Base-by-base conservation (phyloP, 2,113 vertebrate genomes). In the Hucho hucho region DNA sequence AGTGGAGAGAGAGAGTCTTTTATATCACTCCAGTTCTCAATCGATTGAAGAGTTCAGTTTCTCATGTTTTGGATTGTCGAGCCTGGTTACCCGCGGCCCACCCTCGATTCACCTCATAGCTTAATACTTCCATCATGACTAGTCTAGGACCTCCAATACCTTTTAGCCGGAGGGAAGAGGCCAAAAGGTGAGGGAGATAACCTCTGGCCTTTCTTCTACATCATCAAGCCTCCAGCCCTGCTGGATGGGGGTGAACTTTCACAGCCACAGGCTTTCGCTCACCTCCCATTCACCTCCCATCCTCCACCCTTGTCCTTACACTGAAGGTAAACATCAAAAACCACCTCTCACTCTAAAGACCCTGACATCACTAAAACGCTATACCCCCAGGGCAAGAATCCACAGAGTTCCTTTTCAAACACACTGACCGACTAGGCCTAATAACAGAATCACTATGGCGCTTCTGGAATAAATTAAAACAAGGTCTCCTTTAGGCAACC, bases 201-300 rank as follows among this genome's bases (percentile, higher is more conserved):
- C 88, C 90, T 85, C 43, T 79, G 85, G 89, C 89, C 87, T 76
- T 63, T 75, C 65, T 70, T 79, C 9, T 66, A 81, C 84, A 83
- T 77, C 75, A 72, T 83, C 79, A 64, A 84, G 81, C 81, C 73
- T 69, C 79, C 78, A 88, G 83, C 81, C 86, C 86, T 85, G 84
- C 85, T 92, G 86, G 84, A 85, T 81, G 69, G 59, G 71, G 71
- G 28, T 89, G 90, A 93, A 93, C 92, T 93, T 89, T 91, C 59
- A 58, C 81, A 18, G 5, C 64, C 6, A 1, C 1, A 9, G 32
- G 22, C 16, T 29, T 18, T 66, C 37, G 2, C 37, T 43, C 37
- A 7, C 26, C 64, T 20, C 58, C 64, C 16, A 49, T 18, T n/a
- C 22, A 13, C 61, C 43, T 43, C 81, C 70, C 64, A 37, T 69